Percentiles rank a stretch among this genome's conserved stretches.
These are phyloP conservation scores for Battus philenor DNA, from an alignment of 1,140 invertebrate species.

Conservation along the genomic window DNA sequence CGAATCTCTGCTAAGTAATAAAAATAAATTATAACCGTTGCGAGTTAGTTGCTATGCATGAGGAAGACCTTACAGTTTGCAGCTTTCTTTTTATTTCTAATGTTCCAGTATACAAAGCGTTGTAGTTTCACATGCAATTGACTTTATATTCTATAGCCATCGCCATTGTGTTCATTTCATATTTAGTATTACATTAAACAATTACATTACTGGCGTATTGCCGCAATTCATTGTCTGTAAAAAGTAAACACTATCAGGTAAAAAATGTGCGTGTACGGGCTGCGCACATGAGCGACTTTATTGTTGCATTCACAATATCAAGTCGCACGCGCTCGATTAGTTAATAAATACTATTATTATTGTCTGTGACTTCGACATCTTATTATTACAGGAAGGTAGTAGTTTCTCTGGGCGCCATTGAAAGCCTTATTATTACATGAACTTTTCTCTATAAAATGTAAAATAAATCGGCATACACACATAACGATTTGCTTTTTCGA, in stretches of 20 bases:
- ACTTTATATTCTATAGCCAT: constrained; percentile 4
- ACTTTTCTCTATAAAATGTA: too few species aligned
- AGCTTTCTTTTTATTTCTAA: constrained; percentile 21
- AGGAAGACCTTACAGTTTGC: constrained; percentile 24
- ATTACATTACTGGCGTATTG: constrained; percentile 18
- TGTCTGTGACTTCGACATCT: too few species aligned
- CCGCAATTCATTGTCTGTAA: constrained; percentile 15
- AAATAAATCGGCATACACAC: too few species aligned
- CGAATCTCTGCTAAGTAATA: not conserved
- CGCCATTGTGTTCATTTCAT: constrained; percentile 3
- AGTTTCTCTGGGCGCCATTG: too few species aligned
- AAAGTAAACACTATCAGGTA: constrained; percentile 13
- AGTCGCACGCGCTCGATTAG: not conserved
- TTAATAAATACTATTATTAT: too few species aligned
- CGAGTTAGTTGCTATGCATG: constrained; percentile 18
- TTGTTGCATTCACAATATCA: constrained; percentile 15
- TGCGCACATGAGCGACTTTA: constrained; percentile 7
- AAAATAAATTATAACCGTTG: constrained; percentile 9
- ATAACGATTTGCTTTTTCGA: too few species aligned
- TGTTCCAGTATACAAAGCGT: constrained; percentile 19
- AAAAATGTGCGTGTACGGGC: constrained; percentile 10
- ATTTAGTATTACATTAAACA: constrained; percentile 16
- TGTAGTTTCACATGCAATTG: constrained; percentile 13
- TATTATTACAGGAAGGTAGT: too few species aligned
- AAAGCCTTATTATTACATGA: too few species aligned